A percentile compares a stretch with the other conserved stretches of the same genome.
Conservation (phyloP, 2,797 vertebrate genomes). For the Luscinia megarhynchos region DNA sequence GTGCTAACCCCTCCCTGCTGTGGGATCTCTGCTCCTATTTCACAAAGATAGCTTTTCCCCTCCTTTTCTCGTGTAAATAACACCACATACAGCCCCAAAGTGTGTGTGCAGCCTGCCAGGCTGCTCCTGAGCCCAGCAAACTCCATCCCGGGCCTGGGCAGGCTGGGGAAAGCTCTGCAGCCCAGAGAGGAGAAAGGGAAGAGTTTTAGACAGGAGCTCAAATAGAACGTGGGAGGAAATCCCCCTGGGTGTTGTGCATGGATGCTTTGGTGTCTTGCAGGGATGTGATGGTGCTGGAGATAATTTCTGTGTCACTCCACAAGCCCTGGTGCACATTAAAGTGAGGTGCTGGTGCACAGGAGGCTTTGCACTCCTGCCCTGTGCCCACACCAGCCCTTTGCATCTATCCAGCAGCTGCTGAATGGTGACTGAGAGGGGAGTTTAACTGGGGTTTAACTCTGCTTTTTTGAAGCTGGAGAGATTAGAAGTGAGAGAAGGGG, state of each 20-base stretch:
- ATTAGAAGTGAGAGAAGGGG: not conserved
- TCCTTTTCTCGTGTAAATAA: not conserved
- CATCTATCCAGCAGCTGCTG: not conserved
- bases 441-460: not conserved
- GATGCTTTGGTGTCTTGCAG: not conserved
- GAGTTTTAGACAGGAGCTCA: not conserved
- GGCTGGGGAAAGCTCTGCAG: not conserved
- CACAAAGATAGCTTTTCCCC: not conserved
- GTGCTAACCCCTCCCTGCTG: not conserved
- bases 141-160: not conserved
- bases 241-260: accelerated
- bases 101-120: not conserved
- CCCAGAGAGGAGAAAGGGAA: not conserved
- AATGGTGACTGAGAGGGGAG: not conserved
- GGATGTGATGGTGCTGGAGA: not conserved
- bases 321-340: accelerated
- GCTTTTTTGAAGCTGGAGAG: not conserved
- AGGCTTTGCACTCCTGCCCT: not conserved
- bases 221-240: not conserved
- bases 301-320: accelerated
- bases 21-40: not conserved
- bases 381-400: not conserved
- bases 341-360: not conserved
- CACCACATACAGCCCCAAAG: not conserved
- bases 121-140: not conserved